Evolutionary conservation across 2,888 invertebrate species (phyloP).

Genomic region (Hylaea fasciaria): DNA sequence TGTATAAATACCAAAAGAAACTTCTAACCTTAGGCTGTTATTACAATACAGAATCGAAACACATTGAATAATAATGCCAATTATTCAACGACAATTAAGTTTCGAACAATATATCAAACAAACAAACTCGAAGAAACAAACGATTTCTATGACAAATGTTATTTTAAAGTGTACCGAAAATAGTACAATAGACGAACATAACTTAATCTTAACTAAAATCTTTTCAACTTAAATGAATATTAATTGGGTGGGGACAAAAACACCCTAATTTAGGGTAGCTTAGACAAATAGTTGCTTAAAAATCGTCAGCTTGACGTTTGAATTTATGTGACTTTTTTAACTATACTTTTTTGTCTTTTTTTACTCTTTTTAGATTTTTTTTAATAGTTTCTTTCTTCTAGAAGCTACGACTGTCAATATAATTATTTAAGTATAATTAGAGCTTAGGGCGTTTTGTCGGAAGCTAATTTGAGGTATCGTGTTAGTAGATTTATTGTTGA

Average conservation of each 20-base stretch:
- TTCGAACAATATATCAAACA: conserved; percentile 66
- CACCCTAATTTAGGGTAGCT: conserved; percentile 53
- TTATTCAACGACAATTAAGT: conserved; percentile 61
- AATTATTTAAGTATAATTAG: conserved; percentile 78
- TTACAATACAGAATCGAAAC: neutral
- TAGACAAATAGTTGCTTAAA: conserved; percentile 63
- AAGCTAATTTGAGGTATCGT: conserved; percentile 72
- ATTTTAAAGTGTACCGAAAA: conserved; percentile 63
- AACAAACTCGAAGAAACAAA: conserved; percentile 58
- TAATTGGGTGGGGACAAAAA: conserved; percentile 58
- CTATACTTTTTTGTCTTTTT: conserved; percentile 17
- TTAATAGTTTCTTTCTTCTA: conserved; percentile 3
- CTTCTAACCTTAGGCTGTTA: conserved; percentile 6
- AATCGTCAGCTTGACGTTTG: conserved; percentile 61
- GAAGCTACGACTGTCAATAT: conserved; percentile 72
- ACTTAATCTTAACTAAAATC: conserved; percentile 70
- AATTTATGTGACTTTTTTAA: conserved; percentile 70
- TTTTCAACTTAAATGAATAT: conserved; percentile 62
- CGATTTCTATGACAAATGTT: conserved; percentile 66
- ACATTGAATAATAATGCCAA: conserved; percentile 42
- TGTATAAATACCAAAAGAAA: neutral
- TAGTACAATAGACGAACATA: conserved; percentile 52
- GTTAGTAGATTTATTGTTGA: conserved; percentile 68
- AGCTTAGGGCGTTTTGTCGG: conserved; percentile 76
- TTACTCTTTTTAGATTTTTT: conserved; percentile 10